Percentiles rank a stretch among this genome's conserved stretches.
Conservation (phyloP, 35 echinoderm and acorn worm genomes). For the Heliocidaris erythrogramma region DNA sequence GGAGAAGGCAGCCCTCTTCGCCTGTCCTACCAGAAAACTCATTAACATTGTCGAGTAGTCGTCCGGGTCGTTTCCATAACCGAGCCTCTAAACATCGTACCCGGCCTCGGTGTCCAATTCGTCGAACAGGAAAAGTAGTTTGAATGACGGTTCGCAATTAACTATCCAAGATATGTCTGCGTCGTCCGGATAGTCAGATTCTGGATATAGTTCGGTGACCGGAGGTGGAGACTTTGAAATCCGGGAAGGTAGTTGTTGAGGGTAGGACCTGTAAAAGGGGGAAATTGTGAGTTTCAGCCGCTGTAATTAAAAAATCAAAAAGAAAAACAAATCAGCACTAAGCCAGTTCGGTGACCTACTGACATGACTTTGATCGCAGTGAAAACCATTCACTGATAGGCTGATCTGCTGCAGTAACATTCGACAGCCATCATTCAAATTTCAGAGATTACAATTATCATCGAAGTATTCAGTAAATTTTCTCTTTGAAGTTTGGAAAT, state of each 20-base stretch:
- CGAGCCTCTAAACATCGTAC: not conserved
- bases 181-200: slow-evolving; percentile 16
- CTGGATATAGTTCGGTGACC: slow-evolving; percentile 21
- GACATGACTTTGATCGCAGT: too few species aligned
- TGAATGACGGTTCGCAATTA: not conserved
- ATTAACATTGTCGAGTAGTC: not conserved
- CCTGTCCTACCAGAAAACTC: slow-evolving; percentile 11
- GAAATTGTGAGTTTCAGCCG: not conserved
- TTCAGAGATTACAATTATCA: too few species aligned
- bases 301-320: too few species aligned
- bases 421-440: too few species aligned
- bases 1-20: not conserved
- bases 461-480: too few species aligned
- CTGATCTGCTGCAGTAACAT: too few species aligned
- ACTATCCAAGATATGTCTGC: slow-evolving; percentile 33
- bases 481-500: too few species aligned
- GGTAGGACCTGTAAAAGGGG: not conserved
- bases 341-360: too few species aligned
- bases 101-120: not conserved
- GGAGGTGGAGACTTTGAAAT: not conserved
- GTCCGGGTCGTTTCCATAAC: not conserved
- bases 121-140: not conserved
- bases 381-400: too few species aligned
- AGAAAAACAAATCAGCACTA: too few species aligned
- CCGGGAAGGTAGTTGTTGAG: not conserved